Evolutionary conservation across 2,888 invertebrate species (phyloP).

Genomic region (Incurvaria masculella): DNA sequence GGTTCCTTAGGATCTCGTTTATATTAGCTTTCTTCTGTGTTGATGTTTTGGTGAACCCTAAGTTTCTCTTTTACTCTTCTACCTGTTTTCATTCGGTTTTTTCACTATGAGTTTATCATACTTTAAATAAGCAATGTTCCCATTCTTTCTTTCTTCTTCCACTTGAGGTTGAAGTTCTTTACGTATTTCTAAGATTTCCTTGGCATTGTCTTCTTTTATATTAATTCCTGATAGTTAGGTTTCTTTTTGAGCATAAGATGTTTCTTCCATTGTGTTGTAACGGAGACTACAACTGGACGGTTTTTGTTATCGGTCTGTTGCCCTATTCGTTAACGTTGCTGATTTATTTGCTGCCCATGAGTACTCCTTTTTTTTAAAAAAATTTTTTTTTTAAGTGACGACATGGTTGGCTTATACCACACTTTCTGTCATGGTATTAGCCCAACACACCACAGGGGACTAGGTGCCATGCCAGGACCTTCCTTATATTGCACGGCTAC

Average conservation of each 20-base stretch:
- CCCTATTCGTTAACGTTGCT: slow-evolving; percentile 8
- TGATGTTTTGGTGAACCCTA: slow-evolving; percentile 8
- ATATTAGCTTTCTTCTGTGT: slow-evolving; percentile 6
- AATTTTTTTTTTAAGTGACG: too few species aligned
- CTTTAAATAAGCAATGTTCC: slow-evolving; percentile 8
- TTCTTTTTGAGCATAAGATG: slow-evolving; percentile 10
- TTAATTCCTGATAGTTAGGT: slow-evolving; percentile 5
- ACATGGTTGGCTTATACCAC: too few species aligned
- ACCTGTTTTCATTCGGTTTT: slow-evolving; percentile 6
- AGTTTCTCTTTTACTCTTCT: slow-evolving; percentile 9
- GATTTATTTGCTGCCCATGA: slow-evolving; percentile 9
- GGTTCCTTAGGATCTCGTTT: not conserved
- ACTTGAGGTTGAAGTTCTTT: slow-evolving; percentile 7
- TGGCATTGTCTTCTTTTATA: slow-evolving; percentile 8
- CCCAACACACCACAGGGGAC: too few species aligned
- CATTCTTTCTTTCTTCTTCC: slow-evolving; percentile 10
- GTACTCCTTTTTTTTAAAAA: too few species aligned
- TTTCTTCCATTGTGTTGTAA: slow-evolving; percentile 12
- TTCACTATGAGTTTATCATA: too few species aligned
- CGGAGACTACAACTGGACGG: slow-evolving; percentile 9
- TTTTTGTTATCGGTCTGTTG: slow-evolving; percentile 8
- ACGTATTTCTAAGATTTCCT: slow-evolving; percentile 8
- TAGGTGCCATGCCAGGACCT: too few species aligned
- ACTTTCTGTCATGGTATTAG: too few species aligned
- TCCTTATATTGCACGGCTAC: too few species aligned